A percentile compares a stretch with the other conserved stretches of the same genome.
phyloP scores from a whole-genome alignment of 2,113 vertebrate species.

The Grammomys dolichurus region DNA sequence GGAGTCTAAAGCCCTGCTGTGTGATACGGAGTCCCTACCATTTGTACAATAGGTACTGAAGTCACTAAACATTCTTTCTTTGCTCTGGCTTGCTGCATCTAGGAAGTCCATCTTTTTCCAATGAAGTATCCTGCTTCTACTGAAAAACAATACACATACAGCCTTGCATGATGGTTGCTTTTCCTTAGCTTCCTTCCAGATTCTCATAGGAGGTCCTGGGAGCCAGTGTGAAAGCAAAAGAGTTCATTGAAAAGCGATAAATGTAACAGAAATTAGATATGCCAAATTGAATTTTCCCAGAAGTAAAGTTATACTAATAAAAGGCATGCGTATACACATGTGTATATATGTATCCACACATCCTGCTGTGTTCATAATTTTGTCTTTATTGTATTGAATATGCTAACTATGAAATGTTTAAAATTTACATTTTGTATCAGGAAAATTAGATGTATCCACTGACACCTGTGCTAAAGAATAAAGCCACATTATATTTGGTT shows the following conservation, averaged over 20 bases:
- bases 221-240: background rate
- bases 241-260: background rate
- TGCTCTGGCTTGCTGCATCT: background rate
- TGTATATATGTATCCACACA: background rate
- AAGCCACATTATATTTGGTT: background rate
- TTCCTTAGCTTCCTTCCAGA: background rate
- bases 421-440: background rate
- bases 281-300: background rate
- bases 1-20: too few species aligned
- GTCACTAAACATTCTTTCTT: background rate
- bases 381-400: constrained; percentile 36
- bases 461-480: background rate
- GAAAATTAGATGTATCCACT: background rate
- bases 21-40: background rate
- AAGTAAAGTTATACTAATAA: constrained; percentile 2
- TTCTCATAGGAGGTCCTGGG: constrained; percentile 8
- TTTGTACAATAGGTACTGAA: background rate
- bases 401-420: constrained; percentile 10
- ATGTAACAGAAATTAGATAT: background rate
- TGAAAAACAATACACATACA: background rate
- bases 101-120: background rate
- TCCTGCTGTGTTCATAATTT: background rate
- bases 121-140: background rate
- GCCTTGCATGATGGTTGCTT: background rate
- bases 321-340: background rate